phyloP scores from a whole-genome alignment of 2,797 vertebrate species.

The Monodelphis domestica region DNA sequence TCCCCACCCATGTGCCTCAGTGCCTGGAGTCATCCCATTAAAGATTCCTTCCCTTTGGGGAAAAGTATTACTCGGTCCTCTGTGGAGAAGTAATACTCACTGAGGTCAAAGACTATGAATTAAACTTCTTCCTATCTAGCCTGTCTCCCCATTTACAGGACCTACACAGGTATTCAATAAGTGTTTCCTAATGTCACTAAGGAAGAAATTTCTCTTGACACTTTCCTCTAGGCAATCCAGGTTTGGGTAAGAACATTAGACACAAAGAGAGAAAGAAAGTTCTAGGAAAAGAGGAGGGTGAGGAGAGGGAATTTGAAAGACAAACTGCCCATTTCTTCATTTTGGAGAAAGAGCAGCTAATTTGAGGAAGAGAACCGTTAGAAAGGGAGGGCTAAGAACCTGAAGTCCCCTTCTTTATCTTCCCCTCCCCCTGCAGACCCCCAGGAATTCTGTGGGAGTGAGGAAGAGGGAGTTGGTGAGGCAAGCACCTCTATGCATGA shows the following conservation, averaged over 20 bases:
- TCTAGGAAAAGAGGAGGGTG: not conserved
- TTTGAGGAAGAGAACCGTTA: not conserved
- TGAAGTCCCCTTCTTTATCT: not conserved
- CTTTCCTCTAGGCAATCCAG: not conserved
- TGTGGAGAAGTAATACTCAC: not conserved
- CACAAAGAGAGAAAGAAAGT: not conserved
- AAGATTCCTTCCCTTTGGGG: not conserved
- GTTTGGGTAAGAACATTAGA: not conserved
- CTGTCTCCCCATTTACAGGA: not conserved
- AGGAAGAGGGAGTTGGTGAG: not conserved
- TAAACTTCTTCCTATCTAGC: not conserved
- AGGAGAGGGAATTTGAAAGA: not conserved
- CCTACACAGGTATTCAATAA: not conserved
- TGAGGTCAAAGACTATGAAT: not conserved
- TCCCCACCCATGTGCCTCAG: not conserved
- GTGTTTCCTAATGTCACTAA: not conserved
- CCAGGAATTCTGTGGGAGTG: not conserved
- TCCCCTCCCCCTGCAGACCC: not conserved
- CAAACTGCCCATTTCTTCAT: not conserved
- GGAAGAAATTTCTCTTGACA: not conserved
- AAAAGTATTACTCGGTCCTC: not conserved
- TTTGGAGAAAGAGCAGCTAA: not conserved
- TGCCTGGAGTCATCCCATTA: not conserved
- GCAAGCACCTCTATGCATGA: not conserved
- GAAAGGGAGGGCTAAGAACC: not conserved